Evolutionary conservation across 2,113 vertebrate genomes (phyloP), one percentile per base, ranked within the genome.

Genomic region (Percopsis transmontana): DNA sequence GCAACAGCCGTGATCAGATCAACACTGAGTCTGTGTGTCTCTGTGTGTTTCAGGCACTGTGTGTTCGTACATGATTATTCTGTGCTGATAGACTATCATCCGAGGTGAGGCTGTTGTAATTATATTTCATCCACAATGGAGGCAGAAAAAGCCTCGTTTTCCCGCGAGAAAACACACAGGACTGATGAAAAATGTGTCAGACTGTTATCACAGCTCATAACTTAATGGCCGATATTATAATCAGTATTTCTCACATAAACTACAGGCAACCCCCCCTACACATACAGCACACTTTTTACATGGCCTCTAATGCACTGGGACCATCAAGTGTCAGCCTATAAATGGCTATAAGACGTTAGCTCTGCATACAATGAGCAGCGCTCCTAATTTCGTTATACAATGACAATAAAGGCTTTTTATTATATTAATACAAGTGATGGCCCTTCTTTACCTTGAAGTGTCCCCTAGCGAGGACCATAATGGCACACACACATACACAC

Each of bases 71-170:
- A 85, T 81, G 82, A 68, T 66, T 72, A 76, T 82, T 80, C 71
- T 78, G 76, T 65, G 62, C 56, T 55, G 69, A 85, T 81, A 79
- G 74, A 62, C 59, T 79, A 70, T 84, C 74, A 80, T 80, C 85
- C 70, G 80, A 85, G 79, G 82, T 82, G 73, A 80, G 70, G 82
- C 74, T 60, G 68, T 80, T 82, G 72, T 85, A 85, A 88, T 86
- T 87, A 87, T 80, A 78, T 80, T 66, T 80, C 58, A 55, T 24
- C 64, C 65, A 80, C 80, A 82, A 87, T 70, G 75, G 67, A 82
- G 42, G 71, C 72, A 72, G 66, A 33, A 44, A 41, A 61, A 78
- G 51, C 64, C 62, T 61, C 39, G 66, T 19, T 24, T 68, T 66
- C 70, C 81, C 76, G 70, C 82, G 66, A 68, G 72, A 66, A 66